These are phyloP conservation scores for Ranitomeya imitator DNA, from an alignment of 2,113 vertebrate genomes.

Conservation along the genomic window DNA sequence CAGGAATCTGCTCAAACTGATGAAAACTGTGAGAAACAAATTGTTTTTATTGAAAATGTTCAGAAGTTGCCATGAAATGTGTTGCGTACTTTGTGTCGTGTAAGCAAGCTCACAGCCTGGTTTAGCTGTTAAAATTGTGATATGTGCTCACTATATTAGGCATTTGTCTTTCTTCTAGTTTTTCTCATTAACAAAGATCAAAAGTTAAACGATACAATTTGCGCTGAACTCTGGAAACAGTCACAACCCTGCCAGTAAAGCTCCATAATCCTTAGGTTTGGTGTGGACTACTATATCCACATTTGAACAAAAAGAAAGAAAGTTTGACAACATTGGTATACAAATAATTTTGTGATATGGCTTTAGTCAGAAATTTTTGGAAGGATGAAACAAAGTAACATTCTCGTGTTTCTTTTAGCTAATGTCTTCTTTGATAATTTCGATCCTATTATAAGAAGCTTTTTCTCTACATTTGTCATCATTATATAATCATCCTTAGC, in stretches of 20 bases:
- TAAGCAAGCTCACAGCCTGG: not conserved
- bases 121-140: not conserved
- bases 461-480: not conserved
- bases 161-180: not conserved
- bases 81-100: not conserved
- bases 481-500: not conserved
- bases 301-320: not conserved
- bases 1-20: not conserved
- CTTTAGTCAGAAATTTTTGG: not conserved
- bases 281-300: not conserved
- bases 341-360: not conserved
- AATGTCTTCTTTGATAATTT: not conserved
- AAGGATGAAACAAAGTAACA: not conserved
- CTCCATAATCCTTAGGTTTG: not conserved
- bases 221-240: not conserved
- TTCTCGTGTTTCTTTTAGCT: not conserved
- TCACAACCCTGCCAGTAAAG: not conserved
- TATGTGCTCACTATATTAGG: not conserved
- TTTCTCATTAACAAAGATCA: not conserved
- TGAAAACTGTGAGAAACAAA: not conserved
- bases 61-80: conserved; percentile 1
- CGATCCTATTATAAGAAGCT: not conserved
- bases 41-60: conserved; percentile 5
- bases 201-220: not conserved
- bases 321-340: not conserved